A percentile compares a stretch with the other conserved stretches of the same genome.
phyloP scores from a whole-genome alignment of 2,888 invertebrate species.

The Heliconius sara region DNA sequence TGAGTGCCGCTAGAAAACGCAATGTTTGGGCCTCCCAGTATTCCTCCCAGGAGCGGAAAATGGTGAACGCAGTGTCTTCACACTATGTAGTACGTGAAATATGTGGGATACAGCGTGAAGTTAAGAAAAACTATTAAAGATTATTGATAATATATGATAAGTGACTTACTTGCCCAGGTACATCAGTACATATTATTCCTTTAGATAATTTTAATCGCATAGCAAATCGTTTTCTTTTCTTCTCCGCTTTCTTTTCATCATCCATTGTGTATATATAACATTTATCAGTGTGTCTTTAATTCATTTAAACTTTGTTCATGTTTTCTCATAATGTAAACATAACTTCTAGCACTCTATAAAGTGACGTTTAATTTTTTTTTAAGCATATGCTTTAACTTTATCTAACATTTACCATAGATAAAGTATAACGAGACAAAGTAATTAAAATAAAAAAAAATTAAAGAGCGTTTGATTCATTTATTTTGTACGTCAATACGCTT shows the following conservation, averaged over 20 bases:
- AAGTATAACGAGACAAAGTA: not conserved
- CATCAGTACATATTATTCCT: constrained; percentile 63
- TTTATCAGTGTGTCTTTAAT: not conserved
- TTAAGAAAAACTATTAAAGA: too few species aligned
- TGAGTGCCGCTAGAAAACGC: not conserved
- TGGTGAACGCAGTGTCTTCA: too few species aligned
- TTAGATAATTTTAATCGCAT: constrained; percentile 68
- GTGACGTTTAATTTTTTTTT: not conserved
- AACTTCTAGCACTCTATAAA: constrained; percentile 16
- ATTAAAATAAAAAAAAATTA: too few species aligned
- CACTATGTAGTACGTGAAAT: too few species aligned
- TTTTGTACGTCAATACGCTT: too few species aligned
- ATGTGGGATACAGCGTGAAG: too few species aligned
- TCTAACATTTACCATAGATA: not conserved
- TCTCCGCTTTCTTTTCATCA: constrained; percentile 63
- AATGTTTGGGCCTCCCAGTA: too few species aligned
- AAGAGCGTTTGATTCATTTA: not conserved
- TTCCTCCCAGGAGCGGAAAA: too few species aligned
- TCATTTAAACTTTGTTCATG: not conserved
- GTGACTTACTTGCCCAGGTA: constrained; percentile 62
- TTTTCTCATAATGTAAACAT: constrained; percentile 22
- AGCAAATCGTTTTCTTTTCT: constrained; percentile 70
- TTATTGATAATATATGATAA: not conserved
- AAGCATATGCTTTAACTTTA: not conserved
- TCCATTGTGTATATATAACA: constrained; percentile 56